Conservation (phyloP, 2,797 vertebrate genomes). For the Microctenopoma lineatum region DNA sequence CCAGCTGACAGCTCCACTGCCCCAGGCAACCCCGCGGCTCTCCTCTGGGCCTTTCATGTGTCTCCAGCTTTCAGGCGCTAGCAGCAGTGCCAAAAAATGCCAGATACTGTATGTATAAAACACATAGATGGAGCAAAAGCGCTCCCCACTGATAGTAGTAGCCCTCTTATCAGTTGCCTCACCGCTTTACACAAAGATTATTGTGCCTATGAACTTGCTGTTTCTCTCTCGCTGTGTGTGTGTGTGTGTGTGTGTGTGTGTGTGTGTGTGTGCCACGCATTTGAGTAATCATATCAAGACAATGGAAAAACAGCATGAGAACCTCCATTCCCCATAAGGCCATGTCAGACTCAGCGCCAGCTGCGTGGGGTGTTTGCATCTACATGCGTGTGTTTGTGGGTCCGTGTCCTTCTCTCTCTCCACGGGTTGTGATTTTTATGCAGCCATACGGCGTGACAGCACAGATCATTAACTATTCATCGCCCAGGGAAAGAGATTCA, state of each 20-base stretch:
- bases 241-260: constrained; percentile 45
- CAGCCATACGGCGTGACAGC: constrained; percentile 75
- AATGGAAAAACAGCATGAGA: constrained; percentile 75
- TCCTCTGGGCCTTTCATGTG: constrained; percentile 58
- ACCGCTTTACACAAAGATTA: constrained; percentile 39
- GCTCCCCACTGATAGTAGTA: constrained; percentile 30
- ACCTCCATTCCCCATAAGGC: constrained; percentile 73
- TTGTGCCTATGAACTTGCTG: constrained; percentile 36
- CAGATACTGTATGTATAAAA: constrained; percentile 37
- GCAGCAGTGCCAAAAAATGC: constrained; percentile 51
- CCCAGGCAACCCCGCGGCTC: constrained; percentile 37
- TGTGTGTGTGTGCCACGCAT: constrained; percentile 35
- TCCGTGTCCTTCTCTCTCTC: constrained; percentile 39
- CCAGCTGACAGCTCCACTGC: constrained; percentile 59
- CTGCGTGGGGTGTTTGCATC: constrained; percentile 68
- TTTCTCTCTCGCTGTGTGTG: constrained; percentile 20
- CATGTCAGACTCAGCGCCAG: constrained; percentile 70
- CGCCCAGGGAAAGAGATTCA: constrained; percentile 69
- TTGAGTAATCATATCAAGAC: constrained; percentile 76
- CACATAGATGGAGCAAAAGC: constrained; percentile 37
- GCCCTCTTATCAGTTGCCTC: constrained; percentile 24
- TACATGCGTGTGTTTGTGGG: constrained; percentile 26
- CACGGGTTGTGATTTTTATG: constrained; percentile 77
- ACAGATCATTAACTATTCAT: constrained; percentile 82
- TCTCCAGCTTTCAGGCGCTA: constrained; percentile 55